A percentile compares a stretch with the other conserved stretches of the same genome.
phyloP scores from a whole-genome alignment of 2,113 vertebrate species.

The Zeus faber region DNA sequence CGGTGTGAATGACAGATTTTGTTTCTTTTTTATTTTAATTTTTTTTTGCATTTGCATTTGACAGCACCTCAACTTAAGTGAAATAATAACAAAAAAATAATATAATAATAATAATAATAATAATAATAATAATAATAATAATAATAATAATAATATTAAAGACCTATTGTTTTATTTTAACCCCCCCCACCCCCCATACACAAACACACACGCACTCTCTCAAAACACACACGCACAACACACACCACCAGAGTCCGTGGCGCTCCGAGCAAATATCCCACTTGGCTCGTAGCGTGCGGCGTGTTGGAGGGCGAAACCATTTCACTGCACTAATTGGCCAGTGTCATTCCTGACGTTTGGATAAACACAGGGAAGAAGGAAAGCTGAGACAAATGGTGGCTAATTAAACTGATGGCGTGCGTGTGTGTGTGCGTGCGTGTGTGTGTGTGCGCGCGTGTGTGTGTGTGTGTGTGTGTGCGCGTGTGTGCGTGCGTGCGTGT shows the following conservation, averaged over 20 bases:
- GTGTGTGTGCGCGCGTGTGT: conserved; percentile 10
- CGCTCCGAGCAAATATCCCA: conserved; percentile 56
- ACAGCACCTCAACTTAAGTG: conserved; percentile 23
- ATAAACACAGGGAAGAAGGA: conserved; percentile 86
- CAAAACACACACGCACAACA: conserved; percentile 3
- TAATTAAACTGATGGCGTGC: conserved; percentile 84
- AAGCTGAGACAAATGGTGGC: conserved; percentile 87
- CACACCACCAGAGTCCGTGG: conserved; percentile 29
- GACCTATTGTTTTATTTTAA: too few species aligned
- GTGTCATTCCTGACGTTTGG: conserved; percentile 85
- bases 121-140: conserved; percentile 2
- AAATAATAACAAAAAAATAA: conserved; percentile 31
- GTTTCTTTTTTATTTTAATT: too few species aligned
- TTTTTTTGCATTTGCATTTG: conserved; percentile 12
- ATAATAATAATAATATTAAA: conserved; percentile 6
- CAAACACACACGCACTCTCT: conserved; percentile 8
- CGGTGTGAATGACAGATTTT: not conserved
- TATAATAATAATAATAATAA: conserved; percentile 17
- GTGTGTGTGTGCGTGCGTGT: conserved; percentile 41
- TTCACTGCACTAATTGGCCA: conserved; percentile 90
- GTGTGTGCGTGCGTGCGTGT: conserved; percentile 11
- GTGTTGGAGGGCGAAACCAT: conserved; percentile 83
- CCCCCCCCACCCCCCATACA: not conserved
- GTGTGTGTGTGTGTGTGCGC: conserved; percentile 21
- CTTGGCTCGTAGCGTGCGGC: conserved; percentile 47